A percentile compares a stretch with the other conserved stretches of the same genome.
Evolutionary conservation across 2,113 vertebrate genomes (phyloP).

Genomic region (Phyllostomus discolor): DNA sequence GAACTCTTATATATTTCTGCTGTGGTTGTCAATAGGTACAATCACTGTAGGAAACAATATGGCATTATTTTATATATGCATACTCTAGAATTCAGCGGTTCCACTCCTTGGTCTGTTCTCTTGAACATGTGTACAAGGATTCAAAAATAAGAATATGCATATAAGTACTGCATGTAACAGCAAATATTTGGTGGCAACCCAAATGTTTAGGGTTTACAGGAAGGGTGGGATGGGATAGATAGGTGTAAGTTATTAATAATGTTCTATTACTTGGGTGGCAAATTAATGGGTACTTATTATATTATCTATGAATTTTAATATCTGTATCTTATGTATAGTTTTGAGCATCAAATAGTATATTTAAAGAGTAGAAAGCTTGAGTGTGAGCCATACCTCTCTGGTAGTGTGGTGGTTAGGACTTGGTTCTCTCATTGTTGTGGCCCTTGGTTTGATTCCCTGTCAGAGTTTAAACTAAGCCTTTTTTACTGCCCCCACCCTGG

Average conservation of each 20-base stretch:
- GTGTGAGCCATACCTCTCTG: background rate
- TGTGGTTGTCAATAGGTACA: background rate
- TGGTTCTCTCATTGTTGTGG: background rate
- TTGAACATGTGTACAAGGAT: background rate
- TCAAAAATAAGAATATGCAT: background rate
- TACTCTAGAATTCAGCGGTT: background rate
- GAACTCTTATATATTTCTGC: background rate
- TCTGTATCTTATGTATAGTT: background rate
- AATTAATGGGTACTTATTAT: background rate
- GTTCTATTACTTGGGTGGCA: background rate
- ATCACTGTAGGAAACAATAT: background rate
- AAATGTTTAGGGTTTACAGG: background rate
- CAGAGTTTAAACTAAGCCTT: background rate
- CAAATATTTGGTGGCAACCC: background rate
- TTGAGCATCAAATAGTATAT: background rate
- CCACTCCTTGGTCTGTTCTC: background rate
- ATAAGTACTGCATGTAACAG: background rate
- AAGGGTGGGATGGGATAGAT: background rate
- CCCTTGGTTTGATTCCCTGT: background rate
- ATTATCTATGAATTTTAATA: background rate
- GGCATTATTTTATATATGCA: background rate
- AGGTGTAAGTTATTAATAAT: background rate
- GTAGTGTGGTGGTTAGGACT: background rate
- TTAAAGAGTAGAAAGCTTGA: background rate
- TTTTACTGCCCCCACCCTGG: background rate